Evolutionary conservation across 2,113 vertebrate species (phyloP), one percentile per base, ranked within the genome.

Genomic region (Phyllopteryx taeniolatus): DNA sequence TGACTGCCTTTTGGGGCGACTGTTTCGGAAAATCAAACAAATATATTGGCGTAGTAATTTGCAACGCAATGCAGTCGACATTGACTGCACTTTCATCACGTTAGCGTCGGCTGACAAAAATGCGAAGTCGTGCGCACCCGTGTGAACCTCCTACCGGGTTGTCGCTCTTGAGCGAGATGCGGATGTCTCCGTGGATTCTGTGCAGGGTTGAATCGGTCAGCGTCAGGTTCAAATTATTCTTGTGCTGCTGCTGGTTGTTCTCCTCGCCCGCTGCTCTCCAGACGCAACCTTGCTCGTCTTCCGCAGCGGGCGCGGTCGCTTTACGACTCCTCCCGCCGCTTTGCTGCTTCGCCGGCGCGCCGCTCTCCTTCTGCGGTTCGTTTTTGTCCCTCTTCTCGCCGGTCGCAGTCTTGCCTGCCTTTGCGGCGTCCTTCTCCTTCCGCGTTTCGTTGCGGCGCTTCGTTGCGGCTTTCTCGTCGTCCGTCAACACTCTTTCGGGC

Each of bases 141-240:
- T 39, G 4, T 39, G 4, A 39, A 51, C 14, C 49, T 93, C 95
- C 93, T 88, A 99, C 96, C 60, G 96, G 95, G 80, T 94, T 94
- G 91, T 97, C 95, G 19, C 94, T 94, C 91, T 96, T 98, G 88
- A 99, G 93, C 19, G 96, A 94, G 67, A 96, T 96, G 79, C 97
- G 90, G 82, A 99, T 96, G 93, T 99, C 97, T 82, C 95, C 95
- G 77, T 96, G 96, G 90, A 98, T 95, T 44, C 94, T 86, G 84
- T 97, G 96, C 79, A 99, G 95, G 33, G 95, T 93, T 7, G 96
- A 95, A 90, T 99, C 97, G 67, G 95, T 95, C 63, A 94, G 71
- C 14, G 82, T 83, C 75, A 75, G 31, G 19, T 22, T 8, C 12
- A 17, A 39, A 42, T 35, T 44, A 12, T n/a, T 68, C 33, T 35